A percentile compares a stretch with the other conserved stretches of the same genome.
phyloP scores from a whole-genome alignment of 2,888 invertebrate species.

The Idaea biselata region DNA sequence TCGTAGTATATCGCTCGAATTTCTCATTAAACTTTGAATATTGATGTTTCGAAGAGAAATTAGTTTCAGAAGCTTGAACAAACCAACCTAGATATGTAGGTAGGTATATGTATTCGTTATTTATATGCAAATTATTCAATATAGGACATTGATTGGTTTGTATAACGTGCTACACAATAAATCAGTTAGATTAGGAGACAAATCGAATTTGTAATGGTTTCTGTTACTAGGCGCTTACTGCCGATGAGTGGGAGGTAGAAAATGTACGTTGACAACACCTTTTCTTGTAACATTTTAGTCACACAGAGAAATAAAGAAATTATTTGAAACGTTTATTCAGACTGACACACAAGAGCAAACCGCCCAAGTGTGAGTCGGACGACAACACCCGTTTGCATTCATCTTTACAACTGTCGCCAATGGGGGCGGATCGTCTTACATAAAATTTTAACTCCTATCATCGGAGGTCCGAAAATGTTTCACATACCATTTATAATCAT shows the following conservation, averaged over 20 bases:
- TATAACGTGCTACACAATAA: background rate
- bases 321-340: conserved; percentile 34
- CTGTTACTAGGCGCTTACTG: background rate
- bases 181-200: background rate
- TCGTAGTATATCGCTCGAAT: background rate
- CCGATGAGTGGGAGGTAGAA: background rate
- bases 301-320: conserved; percentile 2
- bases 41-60: background rate
- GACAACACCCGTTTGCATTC: too few relatives aligned
- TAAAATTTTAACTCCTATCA: too few relatives aligned
- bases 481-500: too few relatives aligned
- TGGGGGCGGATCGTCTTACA: too few relatives aligned
- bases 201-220: background rate
- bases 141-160: background rate
- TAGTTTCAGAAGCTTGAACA: background rate
- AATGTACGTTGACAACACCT: too few relatives aligned
- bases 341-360: background rate
- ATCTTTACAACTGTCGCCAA: too few relatives aligned
- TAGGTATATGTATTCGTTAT: background rate
- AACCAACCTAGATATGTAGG: background rate
- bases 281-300: background rate
- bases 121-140: background rate
- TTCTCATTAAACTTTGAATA: background rate
- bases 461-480: too few relatives aligned
- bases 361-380: too few relatives aligned